Percentiles rank a stretch among this genome's conserved stretches.
These are phyloP conservation scores for Hirtodrosophila confusa DNA, from an alignment of 2,888 invertebrate species.

Conservation along the genomic window DNA sequence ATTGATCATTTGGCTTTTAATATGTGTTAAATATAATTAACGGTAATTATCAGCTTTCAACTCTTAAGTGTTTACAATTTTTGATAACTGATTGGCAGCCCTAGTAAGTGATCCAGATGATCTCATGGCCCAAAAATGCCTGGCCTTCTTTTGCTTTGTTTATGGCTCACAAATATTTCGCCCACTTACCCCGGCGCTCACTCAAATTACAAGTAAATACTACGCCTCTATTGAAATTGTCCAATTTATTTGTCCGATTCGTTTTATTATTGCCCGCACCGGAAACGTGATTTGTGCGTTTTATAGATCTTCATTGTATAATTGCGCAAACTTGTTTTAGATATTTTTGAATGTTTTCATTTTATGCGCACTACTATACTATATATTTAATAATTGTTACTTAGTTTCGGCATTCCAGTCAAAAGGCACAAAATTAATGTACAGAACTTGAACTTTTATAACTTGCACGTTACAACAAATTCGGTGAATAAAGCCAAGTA, in stretches of 20 bases:
- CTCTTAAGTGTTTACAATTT: too few species aligned
- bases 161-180: constrained; percentile 19
- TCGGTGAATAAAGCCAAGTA: too few species aligned
- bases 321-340: constrained; percentile 1
- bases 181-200: constrained; percentile 12
- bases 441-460: background rate
- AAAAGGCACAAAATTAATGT: too few species aligned
- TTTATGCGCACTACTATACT: background rate
- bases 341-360: too few species aligned
- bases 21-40: too few species aligned
- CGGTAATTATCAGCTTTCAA: too few species aligned
- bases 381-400: too few species aligned
- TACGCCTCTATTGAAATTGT: constrained; percentile 2
- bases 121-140: constrained; percentile 28
- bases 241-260: background rate
- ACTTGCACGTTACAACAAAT: too few species aligned
- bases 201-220: constrained; percentile 13
- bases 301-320: constrained; percentile 7
- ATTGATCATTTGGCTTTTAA: too few species aligned
- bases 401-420: too few species aligned
- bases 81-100: too few species aligned
- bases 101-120: constrained; percentile 14
- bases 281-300: constrained; percentile 6
- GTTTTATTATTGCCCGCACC: constrained; percentile 1
- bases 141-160: constrained; percentile 10